Evolutionary conservation across 2,888 invertebrate species (phyloP), one percentile per base, ranked within the genome.

Genomic region (Drosophila emarginata): DNA sequence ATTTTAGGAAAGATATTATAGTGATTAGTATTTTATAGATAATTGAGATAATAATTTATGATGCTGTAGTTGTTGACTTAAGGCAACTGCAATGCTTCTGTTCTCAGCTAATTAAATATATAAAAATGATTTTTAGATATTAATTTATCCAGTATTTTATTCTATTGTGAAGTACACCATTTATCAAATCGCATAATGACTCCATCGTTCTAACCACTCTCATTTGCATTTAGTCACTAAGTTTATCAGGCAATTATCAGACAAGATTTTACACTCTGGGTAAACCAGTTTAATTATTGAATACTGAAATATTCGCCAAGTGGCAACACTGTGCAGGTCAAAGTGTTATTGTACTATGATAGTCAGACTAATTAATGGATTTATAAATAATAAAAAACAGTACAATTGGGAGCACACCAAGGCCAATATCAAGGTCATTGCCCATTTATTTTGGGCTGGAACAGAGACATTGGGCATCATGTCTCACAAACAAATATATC

Each of bases 241-340:
- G 21, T 21, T 36, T 36, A 54, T 1, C 54, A 18, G 54, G 54
- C 36, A 54, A 18, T 54, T 32, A 11, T 53, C 12, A 45, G 45
- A 56, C 51, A 60, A 51, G 45, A 59, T 45, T 64, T 58, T 65
- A 39, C 56, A 52, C 37, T 32, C 53, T 70, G 26, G 67, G 36
- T n/a, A 57, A 78, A 80, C 80, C 83, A 68, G 80, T 78, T 76
- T 1, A 57, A 52, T 45, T 15, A 51, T 52, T 56, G 59, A 40
- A 64, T 61, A 66, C 59, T 56, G 63, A 40, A 62, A 63, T 58
- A 74, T 67, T 65, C 59, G 21, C 36, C 15, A 28, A 14, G 45
- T 60, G 57, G 28, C 39, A 53, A 7, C 36, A 39, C 28, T 45
- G 23, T 23, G 15, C 37, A 50, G 60, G 68, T 66, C 64, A 67